phyloP scores from a whole-genome alignment of 2,888 invertebrate genomes.

The Scaptomyza caliginosa region DNA sequence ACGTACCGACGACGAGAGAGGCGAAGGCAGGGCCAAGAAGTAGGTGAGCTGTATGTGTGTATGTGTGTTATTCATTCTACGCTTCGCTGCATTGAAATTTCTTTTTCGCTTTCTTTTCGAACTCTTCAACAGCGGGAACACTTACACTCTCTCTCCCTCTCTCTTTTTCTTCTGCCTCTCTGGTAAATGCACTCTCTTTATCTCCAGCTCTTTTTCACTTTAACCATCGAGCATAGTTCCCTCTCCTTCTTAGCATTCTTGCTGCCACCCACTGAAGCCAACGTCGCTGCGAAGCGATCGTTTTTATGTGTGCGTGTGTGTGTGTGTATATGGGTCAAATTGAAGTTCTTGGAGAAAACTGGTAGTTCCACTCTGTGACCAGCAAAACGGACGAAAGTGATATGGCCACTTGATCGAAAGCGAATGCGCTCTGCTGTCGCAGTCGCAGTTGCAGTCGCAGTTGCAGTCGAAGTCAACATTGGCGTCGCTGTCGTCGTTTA shows the following conservation, averaged over 20 bases:
- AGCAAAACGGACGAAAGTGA: slow-evolving; percentile 71
- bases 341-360: slow-evolving; percentile 76
- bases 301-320: slow-evolving; percentile 6
- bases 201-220: neutral
- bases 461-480: neutral
- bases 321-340: slow-evolving; percentile 67
- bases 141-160: slow-evolving; percentile 34
- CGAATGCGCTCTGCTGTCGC: slow-evolving; percentile 55
- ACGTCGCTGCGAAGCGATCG: slow-evolving; percentile 1
- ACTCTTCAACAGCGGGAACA: slow-evolving; percentile 43
- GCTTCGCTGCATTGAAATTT: slow-evolving; percentile 75
- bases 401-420: slow-evolving; percentile 78
- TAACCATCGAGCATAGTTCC: neutral
- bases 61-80: slow-evolving; percentile 65
- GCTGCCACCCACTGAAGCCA: slow-evolving; percentile 54
- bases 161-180: neutral
- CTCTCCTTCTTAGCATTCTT: slow-evolving; percentile 26
- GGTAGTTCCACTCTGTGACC: slow-evolving; percentile 61
- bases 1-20: slow-evolving; percentile 10
- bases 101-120: slow-evolving; percentile 77
- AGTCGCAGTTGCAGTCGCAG: neutral
- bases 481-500: slow-evolving; percentile 29
- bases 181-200: slow-evolving; percentile 13
- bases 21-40: slow-evolving; percentile 52
- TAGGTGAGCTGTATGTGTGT: slow-evolving; percentile 55